Base-by-base conservation (phyloP, 2,888 invertebrate genomes). In the Dryobotodes eremita region DNA sequence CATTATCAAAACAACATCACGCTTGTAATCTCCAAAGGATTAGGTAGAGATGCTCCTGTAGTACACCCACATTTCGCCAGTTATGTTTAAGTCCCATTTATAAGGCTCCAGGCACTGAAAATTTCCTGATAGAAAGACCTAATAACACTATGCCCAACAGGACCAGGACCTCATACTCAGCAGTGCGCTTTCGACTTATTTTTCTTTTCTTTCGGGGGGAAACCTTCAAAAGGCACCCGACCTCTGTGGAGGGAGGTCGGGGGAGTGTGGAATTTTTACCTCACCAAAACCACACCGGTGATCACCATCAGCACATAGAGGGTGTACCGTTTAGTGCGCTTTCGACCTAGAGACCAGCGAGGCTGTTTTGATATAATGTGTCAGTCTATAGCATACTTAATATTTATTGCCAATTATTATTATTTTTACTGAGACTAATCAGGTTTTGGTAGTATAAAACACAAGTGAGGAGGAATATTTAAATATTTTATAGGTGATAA, bases 401-500 rank as follows among this genome's bases (percentile, higher is more conserved):
- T 80, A 72, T 81, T 68, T 23, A 61, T 73, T 17, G 46, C 17
- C 50, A n/a, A 10, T 72, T 31, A 31, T 11, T 66, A 66, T 17
- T 1, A 20, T 71, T 79, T 79, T 69, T 42, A n/a, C 17, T 36
- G 2, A 57, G 1, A 23, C 31, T 42, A 31, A 31, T 42, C 46
- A 23, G 59, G 50, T 65, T 71, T 57, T 36, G 46, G 46, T 46
- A 50, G 4, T 50, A 50, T 46, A 50, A 26, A 61, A 66, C n/a
- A 68, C 53, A 23, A 53, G 15, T 20, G 2, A 42, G 8, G 23
- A 50, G 36, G 15, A 50, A 64, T 65, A 53, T 72, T 62, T 50
- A 42, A 79, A 72, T 61, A 68, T 66, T 59, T 75, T 75, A 65
- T 70, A 42, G 55, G 75, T 82, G 59, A 53, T 76, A 48, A 82